These are phyloP conservation scores for Aphrocallistes beatrix DNA, from an alignment of 37 sponge, comb jelly and placozoan species.

Conservation along the genomic window DNA sequence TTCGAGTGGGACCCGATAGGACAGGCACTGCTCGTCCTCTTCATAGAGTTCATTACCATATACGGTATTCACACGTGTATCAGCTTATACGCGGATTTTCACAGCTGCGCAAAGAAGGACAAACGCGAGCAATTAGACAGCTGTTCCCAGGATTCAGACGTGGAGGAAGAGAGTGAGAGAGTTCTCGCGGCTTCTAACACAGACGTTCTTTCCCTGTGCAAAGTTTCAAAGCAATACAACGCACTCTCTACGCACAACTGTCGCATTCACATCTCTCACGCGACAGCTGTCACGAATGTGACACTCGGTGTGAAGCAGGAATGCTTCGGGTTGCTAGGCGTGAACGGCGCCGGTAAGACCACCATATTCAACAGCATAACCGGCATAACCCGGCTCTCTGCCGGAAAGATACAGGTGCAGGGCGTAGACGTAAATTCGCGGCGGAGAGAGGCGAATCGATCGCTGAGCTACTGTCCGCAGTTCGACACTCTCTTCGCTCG, in stretches of 20 bases:
- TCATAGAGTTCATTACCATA: background rate
- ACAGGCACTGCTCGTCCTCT: background rate
- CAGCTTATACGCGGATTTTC: background rate
- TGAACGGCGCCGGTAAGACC: background rate
- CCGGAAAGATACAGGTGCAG: background rate
- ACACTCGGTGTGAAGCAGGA: background rate
- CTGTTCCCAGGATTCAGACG: background rate
- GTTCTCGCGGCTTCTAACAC: background rate
- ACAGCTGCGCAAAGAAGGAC: background rate
- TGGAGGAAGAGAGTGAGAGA: background rate
- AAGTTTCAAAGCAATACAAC: background rate
- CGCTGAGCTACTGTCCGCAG: background rate
- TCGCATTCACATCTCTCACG: background rate
- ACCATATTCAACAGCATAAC: background rate
- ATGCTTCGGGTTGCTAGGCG: background rate
- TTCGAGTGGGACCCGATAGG: background rate
- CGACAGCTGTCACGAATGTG: background rate
- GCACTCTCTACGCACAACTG: background rate
- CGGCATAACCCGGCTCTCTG: background rate
- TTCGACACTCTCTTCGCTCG: background rate
- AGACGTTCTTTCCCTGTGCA: background rate
- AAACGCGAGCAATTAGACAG: background rate
- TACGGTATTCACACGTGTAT: background rate
- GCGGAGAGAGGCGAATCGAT: background rate
- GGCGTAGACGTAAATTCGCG: background rate